Evolutionary conservation across 2,113 vertebrate species (phyloP).

Genomic region (Leiothrix lutea): DNA sequence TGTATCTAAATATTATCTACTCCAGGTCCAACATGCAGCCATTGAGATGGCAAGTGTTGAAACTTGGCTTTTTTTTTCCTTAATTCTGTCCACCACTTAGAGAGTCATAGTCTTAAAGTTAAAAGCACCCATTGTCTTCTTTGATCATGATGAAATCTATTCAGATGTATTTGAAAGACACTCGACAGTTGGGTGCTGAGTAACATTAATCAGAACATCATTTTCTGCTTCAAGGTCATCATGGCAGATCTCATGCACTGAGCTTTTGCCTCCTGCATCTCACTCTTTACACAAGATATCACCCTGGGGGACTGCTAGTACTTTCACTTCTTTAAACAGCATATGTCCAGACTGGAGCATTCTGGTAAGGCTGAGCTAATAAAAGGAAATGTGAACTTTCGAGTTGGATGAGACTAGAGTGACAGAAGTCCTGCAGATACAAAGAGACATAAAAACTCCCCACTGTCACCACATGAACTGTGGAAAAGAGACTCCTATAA

Average conservation of each 20-base stretch:
- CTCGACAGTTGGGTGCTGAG: neutral
- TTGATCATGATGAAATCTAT: neutral
- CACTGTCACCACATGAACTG: neutral
- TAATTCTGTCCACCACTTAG: neutral
- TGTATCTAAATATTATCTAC: neutral
- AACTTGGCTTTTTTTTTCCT: neutral
- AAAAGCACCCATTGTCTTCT: neutral
- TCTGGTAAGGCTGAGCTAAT: neutral
- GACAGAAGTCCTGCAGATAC: neutral
- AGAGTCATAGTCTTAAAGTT: neutral
- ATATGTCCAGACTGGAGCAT: neutral
- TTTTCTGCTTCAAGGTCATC: neutral
- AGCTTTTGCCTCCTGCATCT: neutral
- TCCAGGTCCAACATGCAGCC: neutral
- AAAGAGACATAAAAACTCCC: neutral
- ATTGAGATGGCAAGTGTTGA: neutral
- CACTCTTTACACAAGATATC: neutral
- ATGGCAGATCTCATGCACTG: neutral
- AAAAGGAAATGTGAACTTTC: neutral
- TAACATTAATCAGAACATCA: neutral
- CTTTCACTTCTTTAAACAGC: neutral
- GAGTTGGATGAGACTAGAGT: neutral
- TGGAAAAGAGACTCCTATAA: neutral
- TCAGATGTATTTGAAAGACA: neutral
- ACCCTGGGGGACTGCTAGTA: neutral